Percentiles rank a stretch among this genome's conserved stretches.
phyloP scores from a whole-genome alignment of 2,797 vertebrate species.

The Cheirogaleus major region DNA sequence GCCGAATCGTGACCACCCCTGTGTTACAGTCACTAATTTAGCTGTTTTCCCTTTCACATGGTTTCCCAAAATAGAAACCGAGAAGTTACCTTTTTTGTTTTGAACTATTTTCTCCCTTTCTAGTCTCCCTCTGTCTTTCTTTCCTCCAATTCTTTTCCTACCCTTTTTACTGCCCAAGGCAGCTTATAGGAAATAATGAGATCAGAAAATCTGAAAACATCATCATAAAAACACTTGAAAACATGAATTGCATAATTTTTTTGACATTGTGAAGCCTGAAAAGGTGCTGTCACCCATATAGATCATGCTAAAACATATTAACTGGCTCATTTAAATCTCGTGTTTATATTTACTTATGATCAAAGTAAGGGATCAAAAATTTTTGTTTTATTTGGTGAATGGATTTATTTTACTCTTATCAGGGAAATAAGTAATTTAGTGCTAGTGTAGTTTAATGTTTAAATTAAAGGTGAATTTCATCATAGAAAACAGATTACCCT shows the following conservation, averaged over 20 bases:
- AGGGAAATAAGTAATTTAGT: not conserved
- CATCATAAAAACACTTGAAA: not conserved
- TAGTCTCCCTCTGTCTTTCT: no score
- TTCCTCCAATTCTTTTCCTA: not conserved
- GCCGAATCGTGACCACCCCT: fast-evolving
- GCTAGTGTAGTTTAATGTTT: not conserved
- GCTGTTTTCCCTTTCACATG: no score
- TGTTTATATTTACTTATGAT: not conserved
- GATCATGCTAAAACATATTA: no score
- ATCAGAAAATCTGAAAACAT: not conserved
- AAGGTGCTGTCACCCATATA: fast-evolving
- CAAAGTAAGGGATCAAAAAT: not conserved
- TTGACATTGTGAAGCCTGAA: not conserved
- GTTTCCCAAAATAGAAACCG: not conserved
- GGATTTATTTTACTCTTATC: not conserved
- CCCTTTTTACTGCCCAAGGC: not conserved
- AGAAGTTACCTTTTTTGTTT: not conserved
- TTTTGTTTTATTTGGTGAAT: not conserved
- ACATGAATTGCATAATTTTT: not conserved
- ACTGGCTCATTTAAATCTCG: not conserved
- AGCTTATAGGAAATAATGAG: not conserved
- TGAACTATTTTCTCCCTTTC: not conserved
- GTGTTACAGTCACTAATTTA: fast-evolving
- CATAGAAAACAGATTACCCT: not conserved
- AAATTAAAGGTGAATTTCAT: not conserved